Percentiles rank a stretch among this genome's conserved stretches.
Conservation (phyloP, 2,888 invertebrate species). For the Limnephilus marmoratus region DNA sequence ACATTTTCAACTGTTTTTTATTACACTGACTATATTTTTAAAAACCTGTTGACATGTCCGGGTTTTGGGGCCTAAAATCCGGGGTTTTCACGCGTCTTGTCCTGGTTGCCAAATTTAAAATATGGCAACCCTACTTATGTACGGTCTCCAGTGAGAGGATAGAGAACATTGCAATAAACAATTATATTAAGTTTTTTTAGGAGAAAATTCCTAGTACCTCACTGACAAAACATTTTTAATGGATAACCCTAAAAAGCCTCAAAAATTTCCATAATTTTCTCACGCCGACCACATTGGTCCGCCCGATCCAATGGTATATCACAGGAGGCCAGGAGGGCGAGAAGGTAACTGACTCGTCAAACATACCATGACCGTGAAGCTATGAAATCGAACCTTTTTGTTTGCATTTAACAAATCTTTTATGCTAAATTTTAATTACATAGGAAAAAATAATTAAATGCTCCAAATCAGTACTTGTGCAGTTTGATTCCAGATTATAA, state of each 20-base stretch:
- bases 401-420: neutral
- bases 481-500: too few relatives aligned
- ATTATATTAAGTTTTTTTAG: too few relatives aligned
- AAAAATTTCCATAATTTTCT: slow-evolving; percentile 47
- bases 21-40: too few relatives aligned
- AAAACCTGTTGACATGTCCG: too few relatives aligned
- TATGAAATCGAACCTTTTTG: neutral
- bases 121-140: too few relatives aligned
- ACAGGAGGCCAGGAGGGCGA: neutral
- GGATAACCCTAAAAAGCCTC: slow-evolving; percentile 30
- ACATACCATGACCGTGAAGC: neutral
- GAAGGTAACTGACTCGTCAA: neutral
- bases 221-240: neutral
- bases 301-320: neutral
- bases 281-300: slow-evolving; percentile 10
- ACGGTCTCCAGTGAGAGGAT: too few relatives aligned
- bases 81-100: too few relatives aligned
- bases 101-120: too few relatives aligned
- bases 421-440: neutral
- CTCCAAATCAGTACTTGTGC: neutral
- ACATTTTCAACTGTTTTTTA: too few relatives aligned
- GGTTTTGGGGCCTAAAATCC: too few relatives aligned
- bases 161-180: too few relatives aligned
- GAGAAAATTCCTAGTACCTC: neutral
- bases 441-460: neutral